A percentile compares a stretch with the other conserved stretches of the same genome.
Evolutionary conservation across 2,113 vertebrate genomes (phyloP).

Genomic region (Indri indri): DNA sequence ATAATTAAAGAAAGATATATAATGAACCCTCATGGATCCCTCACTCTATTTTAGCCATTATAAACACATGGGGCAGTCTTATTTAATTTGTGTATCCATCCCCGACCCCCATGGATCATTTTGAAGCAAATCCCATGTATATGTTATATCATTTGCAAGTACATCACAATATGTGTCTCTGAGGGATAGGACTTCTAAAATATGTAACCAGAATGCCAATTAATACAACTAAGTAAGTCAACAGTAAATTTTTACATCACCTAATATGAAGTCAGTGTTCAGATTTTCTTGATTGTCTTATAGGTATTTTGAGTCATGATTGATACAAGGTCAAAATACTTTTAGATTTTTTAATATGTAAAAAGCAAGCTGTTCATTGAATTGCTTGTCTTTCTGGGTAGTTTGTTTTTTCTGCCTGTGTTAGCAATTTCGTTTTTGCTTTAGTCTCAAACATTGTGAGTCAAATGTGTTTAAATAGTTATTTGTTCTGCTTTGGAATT

Average conservation of each 20-base stretch:
- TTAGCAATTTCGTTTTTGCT: background rate
- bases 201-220: background rate
- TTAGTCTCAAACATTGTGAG: background rate
- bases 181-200: background rate
- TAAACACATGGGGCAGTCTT: background rate
- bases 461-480: background rate
- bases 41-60: background rate
- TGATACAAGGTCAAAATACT: background rate
- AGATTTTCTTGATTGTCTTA: background rate
- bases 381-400: background rate
- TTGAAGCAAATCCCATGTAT: background rate
- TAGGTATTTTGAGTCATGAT: background rate
- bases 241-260: background rate
- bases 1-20: background rate
- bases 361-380: background rate
- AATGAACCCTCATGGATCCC: background rate
- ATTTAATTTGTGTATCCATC: background rate
- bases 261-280: background rate
- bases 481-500: background rate
- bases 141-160: conserved; percentile 21
- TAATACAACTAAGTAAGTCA: background rate
- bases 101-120: background rate
- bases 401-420: background rate
- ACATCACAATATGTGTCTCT: background rate
- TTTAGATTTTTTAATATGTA: background rate